A percentile compares a stretch with the other conserved stretches of the same genome.
Conservation (phyloP, 2,888 invertebrate genomes). For the Leptinotarsa peninsularis region DNA sequence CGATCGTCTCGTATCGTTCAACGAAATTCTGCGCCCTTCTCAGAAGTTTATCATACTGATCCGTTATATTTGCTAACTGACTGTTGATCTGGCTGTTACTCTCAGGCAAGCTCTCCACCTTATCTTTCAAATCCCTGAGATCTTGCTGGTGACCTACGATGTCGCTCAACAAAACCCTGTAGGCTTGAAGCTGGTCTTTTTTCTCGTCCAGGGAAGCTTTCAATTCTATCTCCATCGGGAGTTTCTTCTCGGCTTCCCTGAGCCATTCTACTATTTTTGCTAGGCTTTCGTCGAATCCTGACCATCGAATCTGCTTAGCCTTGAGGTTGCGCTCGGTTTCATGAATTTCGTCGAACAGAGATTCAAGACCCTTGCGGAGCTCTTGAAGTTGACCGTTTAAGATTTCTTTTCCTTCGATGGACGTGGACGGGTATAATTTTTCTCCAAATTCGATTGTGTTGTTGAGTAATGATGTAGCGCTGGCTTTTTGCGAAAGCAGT, state of each 20-base stretch:
- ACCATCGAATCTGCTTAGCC: conserved; percentile 86
- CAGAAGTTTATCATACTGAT: conserved; percentile 79
- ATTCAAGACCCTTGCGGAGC: conserved; percentile 84
- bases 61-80: conserved; percentile 76
- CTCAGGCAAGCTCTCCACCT: conserved; percentile 84
- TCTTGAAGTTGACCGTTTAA: conserved; percentile 87
- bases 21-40: conserved; percentile 81
- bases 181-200: conserved; percentile 86
- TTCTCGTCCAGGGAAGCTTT: conserved; percentile 93
- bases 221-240: conserved; percentile 83
- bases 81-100: conserved; percentile 80
- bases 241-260: conserved; percentile 77
- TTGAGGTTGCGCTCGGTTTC: conserved; percentile 84
- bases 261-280: conserved; percentile 86
- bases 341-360: conserved; percentile 83
- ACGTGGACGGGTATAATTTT: conserved; percentile 86
- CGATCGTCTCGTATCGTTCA: conserved; percentile 87
- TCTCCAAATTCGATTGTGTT: conserved; percentile 89
- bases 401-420: conserved; percentile 87
- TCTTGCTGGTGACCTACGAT: conserved; percentile 88
- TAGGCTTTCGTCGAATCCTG: conserved; percentile 88
- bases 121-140: conserved; percentile 83
- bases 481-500: conserved; percentile 79
- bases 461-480: conserved; percentile 81
- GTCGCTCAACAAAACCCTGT: conserved; percentile 85